Percentiles rank a stretch among this genome's conserved stretches.
These are phyloP conservation scores for Amblyornis subalaris DNA, from an alignment of 2,113 vertebrate species.

Conservation along the genomic window DNA sequence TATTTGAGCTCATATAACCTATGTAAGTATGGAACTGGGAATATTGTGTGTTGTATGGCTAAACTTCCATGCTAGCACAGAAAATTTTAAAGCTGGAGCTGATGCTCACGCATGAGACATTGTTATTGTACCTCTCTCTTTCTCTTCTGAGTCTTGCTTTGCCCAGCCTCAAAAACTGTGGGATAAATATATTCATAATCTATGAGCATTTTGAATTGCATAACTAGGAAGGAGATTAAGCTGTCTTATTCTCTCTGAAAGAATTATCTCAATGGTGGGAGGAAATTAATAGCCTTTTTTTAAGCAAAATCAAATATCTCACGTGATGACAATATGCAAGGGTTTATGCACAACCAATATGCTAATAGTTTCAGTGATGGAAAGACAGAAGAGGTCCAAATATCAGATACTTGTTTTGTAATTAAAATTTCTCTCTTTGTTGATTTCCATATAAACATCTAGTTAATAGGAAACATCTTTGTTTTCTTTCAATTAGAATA, in stretches of 20 bases:
- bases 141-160: neutral
- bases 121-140: accelerated
- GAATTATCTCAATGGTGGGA: neutral
- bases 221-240: neutral
- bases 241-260: neutral
- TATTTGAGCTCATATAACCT: neutral
- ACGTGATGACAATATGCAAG: neutral
- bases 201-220: neutral
- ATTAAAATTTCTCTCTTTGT: neutral
- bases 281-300: neutral
- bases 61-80: neutral
- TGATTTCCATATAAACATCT: neutral
- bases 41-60: neutral
- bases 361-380: neutral
- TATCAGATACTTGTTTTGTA: neutral
- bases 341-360: neutral
- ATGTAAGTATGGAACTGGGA: neutral
- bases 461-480: neutral
- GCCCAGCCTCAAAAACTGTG: neutral
- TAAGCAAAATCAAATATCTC: neutral
- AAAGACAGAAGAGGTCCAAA: neutral
- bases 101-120: neutral
- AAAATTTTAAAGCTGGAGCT: neutral
- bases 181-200: neutral
- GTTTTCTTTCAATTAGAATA: neutral